A percentile compares a stretch with the other conserved stretches of the same genome.
phyloP scores from a whole-genome alignment of 2,113 vertebrate genomes.

The Theristicus caerulescens region DNA sequence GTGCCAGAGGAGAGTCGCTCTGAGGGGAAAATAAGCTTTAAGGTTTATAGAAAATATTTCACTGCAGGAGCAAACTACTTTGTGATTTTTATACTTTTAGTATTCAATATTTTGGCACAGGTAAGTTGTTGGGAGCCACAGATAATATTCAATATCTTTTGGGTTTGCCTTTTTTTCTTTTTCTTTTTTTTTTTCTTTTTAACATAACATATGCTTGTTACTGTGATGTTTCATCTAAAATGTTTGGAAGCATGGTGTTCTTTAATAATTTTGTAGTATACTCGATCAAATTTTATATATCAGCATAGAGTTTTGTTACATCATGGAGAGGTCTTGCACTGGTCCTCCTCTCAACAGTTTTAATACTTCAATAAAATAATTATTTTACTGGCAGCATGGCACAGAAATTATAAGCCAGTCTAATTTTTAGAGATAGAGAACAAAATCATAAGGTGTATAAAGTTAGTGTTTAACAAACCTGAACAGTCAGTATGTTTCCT shows the following conservation, averaged over 20 bases:
- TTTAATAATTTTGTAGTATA: background rate
- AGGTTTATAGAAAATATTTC: conserved; percentile 87
- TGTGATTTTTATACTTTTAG: conserved; percentile 72
- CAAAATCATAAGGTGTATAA: background rate
- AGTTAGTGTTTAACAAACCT: background rate
- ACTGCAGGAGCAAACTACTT: conserved; percentile 79
- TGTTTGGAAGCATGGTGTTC: background rate
- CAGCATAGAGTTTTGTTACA: background rate
- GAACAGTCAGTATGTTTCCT: background rate
- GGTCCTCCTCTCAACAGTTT: background rate
- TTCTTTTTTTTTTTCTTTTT: background rate
- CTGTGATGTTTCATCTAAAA: background rate
- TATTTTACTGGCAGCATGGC: background rate
- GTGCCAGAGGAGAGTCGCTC: conserved; percentile 84
- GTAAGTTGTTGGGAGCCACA: conserved; percentile 57
- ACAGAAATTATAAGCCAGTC: background rate
- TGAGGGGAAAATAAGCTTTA: conserved; percentile 80
- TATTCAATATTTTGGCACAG: conserved; percentile 84
- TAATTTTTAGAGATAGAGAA: background rate
- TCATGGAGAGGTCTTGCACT: background rate
- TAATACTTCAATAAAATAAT: background rate
- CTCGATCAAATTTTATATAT: background rate
- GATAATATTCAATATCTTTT: background rate
- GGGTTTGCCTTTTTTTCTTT: background rate
- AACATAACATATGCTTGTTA: background rate